These are phyloP conservation scores for Temnothorax curvispinosus DNA, from an alignment of 1,140 invertebrate species.

Conservation along the genomic window DNA sequence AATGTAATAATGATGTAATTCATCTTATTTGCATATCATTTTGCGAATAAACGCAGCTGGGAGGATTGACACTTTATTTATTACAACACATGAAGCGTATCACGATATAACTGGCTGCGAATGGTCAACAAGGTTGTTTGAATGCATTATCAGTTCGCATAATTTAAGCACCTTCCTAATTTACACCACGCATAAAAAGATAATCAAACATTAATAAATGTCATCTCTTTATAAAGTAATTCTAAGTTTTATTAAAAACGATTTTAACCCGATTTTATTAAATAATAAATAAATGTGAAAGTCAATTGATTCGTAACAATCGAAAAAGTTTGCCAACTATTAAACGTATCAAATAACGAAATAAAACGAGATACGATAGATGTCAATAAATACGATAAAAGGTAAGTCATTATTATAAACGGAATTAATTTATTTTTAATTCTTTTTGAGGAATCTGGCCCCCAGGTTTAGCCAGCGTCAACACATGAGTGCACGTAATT, in stretches of 20 bases:
- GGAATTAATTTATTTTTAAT: neutral
- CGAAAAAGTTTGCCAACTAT: neutral
- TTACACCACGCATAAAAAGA: slow-evolving; percentile 42
- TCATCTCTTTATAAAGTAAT: slow-evolving; percentile 78
- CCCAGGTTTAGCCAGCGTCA: slow-evolving; percentile 2
- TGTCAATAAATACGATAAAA: neutral
- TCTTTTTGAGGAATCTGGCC: neutral
- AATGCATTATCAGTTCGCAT: slow-evolving; percentile 25
- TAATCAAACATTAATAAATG: slow-evolving; percentile 77
- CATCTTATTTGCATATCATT: slow-evolving; percentile 11
- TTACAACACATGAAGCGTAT: slow-evolving; percentile 26
- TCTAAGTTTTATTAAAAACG: slow-evolving; percentile 44
- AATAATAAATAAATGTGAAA: neutral
- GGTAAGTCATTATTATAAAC: neutral
- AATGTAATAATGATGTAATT: slow-evolving; percentile 28
- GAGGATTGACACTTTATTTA: slow-evolving; percentile 34
- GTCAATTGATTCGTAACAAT: neutral
- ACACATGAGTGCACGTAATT: slow-evolving; percentile 38
- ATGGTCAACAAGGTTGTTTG: neutral
- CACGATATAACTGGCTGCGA: slow-evolving; percentile 46
- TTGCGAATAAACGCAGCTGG: neutral
- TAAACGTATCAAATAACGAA: neutral
- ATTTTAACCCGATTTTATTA: neutral
- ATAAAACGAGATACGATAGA: neutral
- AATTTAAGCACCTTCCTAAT: slow-evolving; percentile 49